Evolutionary conservation across 1,140 invertebrate species (phyloP).

Genomic region (Trigoniulus corallinus): DNA sequence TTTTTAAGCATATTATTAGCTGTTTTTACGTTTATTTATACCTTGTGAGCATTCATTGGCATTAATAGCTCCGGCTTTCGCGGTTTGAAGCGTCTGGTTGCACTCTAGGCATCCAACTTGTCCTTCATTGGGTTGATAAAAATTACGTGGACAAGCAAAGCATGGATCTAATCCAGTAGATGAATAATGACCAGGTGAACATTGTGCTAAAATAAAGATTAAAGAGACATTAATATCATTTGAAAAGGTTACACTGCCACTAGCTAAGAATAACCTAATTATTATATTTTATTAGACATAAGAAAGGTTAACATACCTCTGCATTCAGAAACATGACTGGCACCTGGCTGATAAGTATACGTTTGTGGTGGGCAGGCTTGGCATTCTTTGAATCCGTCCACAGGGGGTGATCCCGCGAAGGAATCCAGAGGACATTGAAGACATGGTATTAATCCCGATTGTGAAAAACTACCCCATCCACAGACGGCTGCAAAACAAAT

Average conservation of each 20-base stretch:
- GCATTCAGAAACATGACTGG: constrained; percentile 61
- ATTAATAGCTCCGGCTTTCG: constrained; percentile 49
- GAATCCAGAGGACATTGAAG: constrained; percentile 87
- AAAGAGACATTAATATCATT: neutral
- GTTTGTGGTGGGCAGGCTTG: constrained; percentile 77
- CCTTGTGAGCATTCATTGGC: constrained; percentile 71
- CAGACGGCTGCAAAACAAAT: constrained; percentile 56
- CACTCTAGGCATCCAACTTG: constrained; percentile 72
- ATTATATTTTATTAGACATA: too few relatives aligned
- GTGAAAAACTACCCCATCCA: constrained; percentile 88
- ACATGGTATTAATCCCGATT: constrained; percentile 84
- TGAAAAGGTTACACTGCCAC: neutral
- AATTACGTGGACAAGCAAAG: constrained; percentile 80
- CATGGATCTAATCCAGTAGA: constrained; percentile 88
- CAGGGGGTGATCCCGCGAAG: constrained; percentile 69
- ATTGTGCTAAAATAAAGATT: constrained; percentile 42
- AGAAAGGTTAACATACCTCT: constrained; percentile 33
- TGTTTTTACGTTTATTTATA: too few relatives aligned
- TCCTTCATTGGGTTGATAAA: constrained; percentile 69
- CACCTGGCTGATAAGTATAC: constrained; percentile 81
- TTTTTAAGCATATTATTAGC: too few relatives aligned
- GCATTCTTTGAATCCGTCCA: constrained; percentile 84
- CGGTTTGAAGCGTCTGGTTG: constrained; percentile 64
- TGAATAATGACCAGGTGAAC: constrained; percentile 82
- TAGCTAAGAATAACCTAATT: neutral